These are phyloP conservation scores for human DNA, from an alignment of 2,113 vertebrate species.

Conservation along the genomic window DNA sequence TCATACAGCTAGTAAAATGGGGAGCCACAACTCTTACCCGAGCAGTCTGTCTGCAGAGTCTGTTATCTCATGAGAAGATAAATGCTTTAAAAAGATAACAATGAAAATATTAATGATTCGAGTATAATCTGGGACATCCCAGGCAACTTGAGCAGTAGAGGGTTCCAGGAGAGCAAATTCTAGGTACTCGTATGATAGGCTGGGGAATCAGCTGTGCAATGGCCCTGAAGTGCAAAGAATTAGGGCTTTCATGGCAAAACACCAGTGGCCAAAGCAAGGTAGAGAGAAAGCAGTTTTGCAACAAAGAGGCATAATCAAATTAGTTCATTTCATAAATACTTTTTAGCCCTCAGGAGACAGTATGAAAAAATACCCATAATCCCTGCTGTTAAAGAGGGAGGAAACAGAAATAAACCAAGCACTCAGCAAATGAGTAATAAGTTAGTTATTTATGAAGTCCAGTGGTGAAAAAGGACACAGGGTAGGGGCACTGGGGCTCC, in stretches of 20 bases:
- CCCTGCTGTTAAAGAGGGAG: background rate
- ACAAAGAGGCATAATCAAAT: background rate
- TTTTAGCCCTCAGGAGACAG: background rate
- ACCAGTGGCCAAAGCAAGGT: background rate
- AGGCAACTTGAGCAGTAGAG: background rate
- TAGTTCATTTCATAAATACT: background rate
- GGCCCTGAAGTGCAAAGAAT: background rate
- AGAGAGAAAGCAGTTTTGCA: background rate
- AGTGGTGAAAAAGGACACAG: background rate
- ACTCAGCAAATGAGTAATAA: background rate
- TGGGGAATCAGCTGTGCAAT: fast-evolving
- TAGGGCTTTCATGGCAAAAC: background rate
- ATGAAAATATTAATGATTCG: background rate
- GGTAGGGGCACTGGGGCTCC: background rate
- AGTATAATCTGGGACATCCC: background rate
- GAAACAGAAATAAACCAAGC: background rate
- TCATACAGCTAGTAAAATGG: background rate
- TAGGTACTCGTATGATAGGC: fast-evolving
- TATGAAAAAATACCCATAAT: background rate
- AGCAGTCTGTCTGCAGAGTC: background rate
- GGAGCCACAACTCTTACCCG: background rate
- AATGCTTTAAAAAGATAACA: background rate
- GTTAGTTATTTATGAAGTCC: background rate
- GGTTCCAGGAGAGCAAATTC: background rate
- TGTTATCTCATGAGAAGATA: background rate